Conservation (phyloP, 2,888 invertebrate species). For the Limenitis camilla region DNA sequence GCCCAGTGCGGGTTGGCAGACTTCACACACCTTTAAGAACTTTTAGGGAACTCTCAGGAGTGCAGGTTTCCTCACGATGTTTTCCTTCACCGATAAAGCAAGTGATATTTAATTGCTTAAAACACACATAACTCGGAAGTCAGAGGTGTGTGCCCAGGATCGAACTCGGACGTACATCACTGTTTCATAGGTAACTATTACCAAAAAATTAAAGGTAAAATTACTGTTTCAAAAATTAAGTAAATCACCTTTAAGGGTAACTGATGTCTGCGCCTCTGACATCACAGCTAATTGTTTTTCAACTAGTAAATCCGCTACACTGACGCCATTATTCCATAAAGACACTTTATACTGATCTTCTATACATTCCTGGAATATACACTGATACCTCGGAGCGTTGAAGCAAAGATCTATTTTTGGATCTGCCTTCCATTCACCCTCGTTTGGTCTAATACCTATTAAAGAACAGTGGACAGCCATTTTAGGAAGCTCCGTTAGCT, state of each 20-base stretch:
- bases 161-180: too few species aligned
- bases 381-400: slow-evolving; percentile 74
- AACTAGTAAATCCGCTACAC: slow-evolving; percentile 65
- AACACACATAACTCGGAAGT: too few species aligned
- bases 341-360: slow-evolving; percentile 68
- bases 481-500: slow-evolving; percentile 78
- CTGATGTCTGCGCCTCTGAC: slow-evolving; percentile 52
- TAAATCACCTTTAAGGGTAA: slow-evolving; percentile 56
- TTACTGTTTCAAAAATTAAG: neutral
- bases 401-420: slow-evolving; percentile 75
- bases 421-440: slow-evolving; percentile 74
- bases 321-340: slow-evolving; percentile 59
- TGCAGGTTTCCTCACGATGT: too few species aligned
- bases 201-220: too few species aligned
- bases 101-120: too few species aligned
- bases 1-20: too few species aligned
- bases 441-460: slow-evolving; percentile 74
- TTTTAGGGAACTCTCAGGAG: too few species aligned
- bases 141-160: too few species aligned
- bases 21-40: too few species aligned
- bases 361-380: slow-evolving; percentile 68
- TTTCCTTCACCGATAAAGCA: too few species aligned
- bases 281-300: slow-evolving; percentile 62
- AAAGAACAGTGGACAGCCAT: slow-evolving; percentile 82
- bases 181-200: too few species aligned